Evolutionary conservation across 2,797 vertebrate species (phyloP), one percentile per base, ranked within the genome.

Genomic region (Choloepus didactylus): DNA sequence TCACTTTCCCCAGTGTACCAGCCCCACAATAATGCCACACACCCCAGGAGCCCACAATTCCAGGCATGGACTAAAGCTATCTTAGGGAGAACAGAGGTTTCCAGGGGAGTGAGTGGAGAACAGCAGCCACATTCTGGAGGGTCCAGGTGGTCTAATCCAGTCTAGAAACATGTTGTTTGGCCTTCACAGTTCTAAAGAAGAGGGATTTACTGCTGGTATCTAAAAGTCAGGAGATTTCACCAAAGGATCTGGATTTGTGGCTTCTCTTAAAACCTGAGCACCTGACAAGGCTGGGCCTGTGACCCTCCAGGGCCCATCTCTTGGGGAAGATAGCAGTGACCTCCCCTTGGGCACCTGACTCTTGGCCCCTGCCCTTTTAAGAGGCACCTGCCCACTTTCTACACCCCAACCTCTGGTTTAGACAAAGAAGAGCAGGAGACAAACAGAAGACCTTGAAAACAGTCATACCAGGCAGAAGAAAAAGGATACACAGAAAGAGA

Each of bases 261-360:
- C 29, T 84, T 90, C 72, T 62, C 77, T 93, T 91, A 75, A 46
- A 84, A 29, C 62, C 51, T 31, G 38, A 86, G 38, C 51, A 80
- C 84, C 31, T 19, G 27, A 21, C 31, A 56, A 46, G 0, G 6
- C 9, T 35, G 70, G 46, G 0, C 2, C 4, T 59, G 6, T 41
- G 73, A 15, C 9, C 2, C 19, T 14, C 49, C 11, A 23, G 23
- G 1, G 3, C 0, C 10, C 31, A 5, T 66, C 29, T 19, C 18
- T 1, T 1, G 11, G 35, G 46, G 56, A 9, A 41, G 80, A 27
- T 19, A 80, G 60, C 15, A 14, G 38, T 1, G 54, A 41, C 38
- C 27, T n/a, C 35, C 35, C 21, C 15, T 27, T 9, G 12, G 35
- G 29, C 27, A 35, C 9, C 67, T 70, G 18, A 67, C 14, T 29